These are phyloP conservation scores for Synaphobranchus kaupii DNA, from an alignment of 2,797 vertebrate genomes.

Conservation along the genomic window DNA sequence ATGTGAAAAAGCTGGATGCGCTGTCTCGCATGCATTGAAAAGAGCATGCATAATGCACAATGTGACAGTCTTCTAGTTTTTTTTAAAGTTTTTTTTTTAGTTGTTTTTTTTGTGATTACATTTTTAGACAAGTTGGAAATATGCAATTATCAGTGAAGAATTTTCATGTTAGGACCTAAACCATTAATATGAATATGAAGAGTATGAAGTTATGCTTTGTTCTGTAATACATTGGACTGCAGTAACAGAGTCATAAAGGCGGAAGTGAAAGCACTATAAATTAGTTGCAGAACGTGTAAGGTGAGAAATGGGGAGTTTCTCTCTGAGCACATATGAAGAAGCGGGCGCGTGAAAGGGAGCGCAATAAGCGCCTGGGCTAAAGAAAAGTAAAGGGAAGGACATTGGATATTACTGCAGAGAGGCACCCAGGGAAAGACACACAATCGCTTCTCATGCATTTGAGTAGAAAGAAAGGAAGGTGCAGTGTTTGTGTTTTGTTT, in stretches of 20 bases:
- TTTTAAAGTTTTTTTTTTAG: not conserved
- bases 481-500: conserved; percentile 16
- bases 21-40: not conserved
- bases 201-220: not conserved
- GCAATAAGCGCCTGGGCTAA: conserved; percentile 49
- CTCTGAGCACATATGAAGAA: conserved; percentile 58
- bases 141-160: not conserved
- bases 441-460: conserved; percentile 44
- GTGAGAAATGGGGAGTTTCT: not conserved
- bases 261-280: not conserved
- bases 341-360: conserved; percentile 41
- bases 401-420: conserved; percentile 57
- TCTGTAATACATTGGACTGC: not conserved
- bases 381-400: conserved; percentile 57
- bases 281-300: not conserved
- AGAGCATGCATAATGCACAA: not conserved
- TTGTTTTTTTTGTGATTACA: no score
- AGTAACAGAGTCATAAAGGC: not conserved
- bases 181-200: not conserved
- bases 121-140: not conserved
- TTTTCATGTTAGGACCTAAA: not conserved
- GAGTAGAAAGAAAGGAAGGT: conserved; percentile 25
- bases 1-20: not conserved
- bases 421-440: conserved; percentile 58
- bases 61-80: not conserved